Conservation (phyloP, 2,888 invertebrate species). For the Lacanobia wlatinum region DNA sequence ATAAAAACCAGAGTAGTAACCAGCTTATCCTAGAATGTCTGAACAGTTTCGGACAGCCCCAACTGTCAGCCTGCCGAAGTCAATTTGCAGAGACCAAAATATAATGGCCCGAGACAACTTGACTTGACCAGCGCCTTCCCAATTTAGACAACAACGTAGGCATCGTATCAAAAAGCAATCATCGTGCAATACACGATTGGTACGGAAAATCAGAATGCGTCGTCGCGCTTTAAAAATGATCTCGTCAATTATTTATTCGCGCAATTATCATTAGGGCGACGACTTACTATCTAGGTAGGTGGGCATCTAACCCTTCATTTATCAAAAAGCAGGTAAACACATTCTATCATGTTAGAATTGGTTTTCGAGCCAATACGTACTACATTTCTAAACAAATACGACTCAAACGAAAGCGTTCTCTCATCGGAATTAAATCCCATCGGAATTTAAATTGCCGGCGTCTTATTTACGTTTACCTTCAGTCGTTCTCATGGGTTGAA, state of each 20-base stretch:
- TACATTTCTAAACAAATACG: background rate
- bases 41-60: background rate
- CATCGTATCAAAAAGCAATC: no score
- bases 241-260: no score
- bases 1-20: background rate
- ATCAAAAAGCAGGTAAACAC: background rate
- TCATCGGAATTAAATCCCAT: slow-evolving; percentile 13
- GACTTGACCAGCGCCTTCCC: background rate
- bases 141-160: background rate
- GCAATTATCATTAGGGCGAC: background rate
- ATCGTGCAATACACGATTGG: no score
- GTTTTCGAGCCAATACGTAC: background rate
- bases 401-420: background rate
- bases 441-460: slow-evolving; percentile 25
- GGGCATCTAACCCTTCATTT: background rate
- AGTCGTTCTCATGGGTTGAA: slow-evolving; percentile 3
- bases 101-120: background rate
- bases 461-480: slow-evolving; percentile 20
- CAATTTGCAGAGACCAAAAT: background rate
- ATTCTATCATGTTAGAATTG: background rate
- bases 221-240: no score
- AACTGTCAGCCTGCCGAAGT: no score
- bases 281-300: background rate
- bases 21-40: background rate
- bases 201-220: no score